Base-by-base conservation (phyloP, 2,113 vertebrate genomes). In the Gadus macrocephalus region DNA sequence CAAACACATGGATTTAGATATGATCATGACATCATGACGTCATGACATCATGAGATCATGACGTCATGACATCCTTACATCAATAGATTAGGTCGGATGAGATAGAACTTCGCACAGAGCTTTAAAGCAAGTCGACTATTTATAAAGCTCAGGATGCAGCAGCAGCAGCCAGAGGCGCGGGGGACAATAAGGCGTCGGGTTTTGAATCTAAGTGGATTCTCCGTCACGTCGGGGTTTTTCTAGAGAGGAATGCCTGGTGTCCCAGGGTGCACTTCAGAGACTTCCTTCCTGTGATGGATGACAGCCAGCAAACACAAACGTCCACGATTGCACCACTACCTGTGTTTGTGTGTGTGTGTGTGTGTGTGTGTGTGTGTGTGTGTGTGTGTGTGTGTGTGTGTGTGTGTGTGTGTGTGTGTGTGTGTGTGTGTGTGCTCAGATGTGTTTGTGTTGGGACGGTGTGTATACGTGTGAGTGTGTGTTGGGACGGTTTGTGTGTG, bases 231-330 rank as follows among this genome's bases (percentile, higher is more conserved):
- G 31, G 31, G 31, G 2, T 35, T 49, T 14, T 49, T 49, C 42
- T 12, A 14, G 2, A 35, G 9, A 25, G 64, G 64, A 77, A 78
- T 25, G 65, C 64, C 62, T 60, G 15, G 71, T 75, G 53, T 82
- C 77, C 78, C 62, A 49, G 63, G 9, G 75, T 70, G 85, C 77
- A 66, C 79, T 49, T 82, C 67, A 25, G 16, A 85, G 53, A 81
- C 84, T 88, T 89, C 86, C 86, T 90, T 89, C 89, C 87, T 83
- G 20, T 35, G 42, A 73, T 84, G 84, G 80, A 83, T 9, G 53
- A 27, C 60, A 64, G 83, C 86, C 85, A 89, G 75, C 72, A 88
- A 86, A 86, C 81, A 86, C 78, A 85, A 59, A 79, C 78, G 68
- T 22, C 62, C 58, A 55, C 65, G 66, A 83, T 65, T 83, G 62